phyloP scores from a whole-genome alignment of 2,113 vertebrate genomes.

The Grallaria varia region DNA sequence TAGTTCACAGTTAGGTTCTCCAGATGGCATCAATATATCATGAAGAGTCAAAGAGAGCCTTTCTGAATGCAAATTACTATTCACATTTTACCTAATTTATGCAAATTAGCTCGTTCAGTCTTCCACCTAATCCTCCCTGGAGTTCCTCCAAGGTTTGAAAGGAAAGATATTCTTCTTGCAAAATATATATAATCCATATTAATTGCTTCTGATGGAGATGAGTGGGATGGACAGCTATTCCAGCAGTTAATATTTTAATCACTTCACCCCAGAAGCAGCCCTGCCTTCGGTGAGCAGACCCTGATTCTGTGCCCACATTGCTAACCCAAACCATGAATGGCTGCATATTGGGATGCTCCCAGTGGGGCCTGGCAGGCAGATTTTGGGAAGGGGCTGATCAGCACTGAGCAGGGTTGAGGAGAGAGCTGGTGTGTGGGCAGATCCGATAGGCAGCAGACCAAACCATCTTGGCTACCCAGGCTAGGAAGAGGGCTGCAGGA shows the following conservation, averaged over 20 bases:
- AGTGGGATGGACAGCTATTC: slow-evolving; percentile 49
- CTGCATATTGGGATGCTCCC: not conserved
- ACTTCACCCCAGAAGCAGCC: slow-evolving; percentile 23
- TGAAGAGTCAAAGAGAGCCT: slow-evolving; percentile 53
- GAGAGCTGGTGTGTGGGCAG: not conserved
- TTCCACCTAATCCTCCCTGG: slow-evolving; percentile 73
- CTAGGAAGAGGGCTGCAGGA: not conserved
- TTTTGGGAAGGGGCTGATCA: not conserved
- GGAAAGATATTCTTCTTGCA: slow-evolving; percentile 65
- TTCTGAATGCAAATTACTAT: slow-evolving; percentile 60
- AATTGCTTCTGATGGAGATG: slow-evolving; percentile 69
- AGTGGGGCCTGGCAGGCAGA: not conserved
- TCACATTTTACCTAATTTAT: slow-evolving; percentile 75
- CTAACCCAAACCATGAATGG: not conserved
- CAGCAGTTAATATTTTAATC: slow-evolving; percentile 52
- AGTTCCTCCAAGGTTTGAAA: slow-evolving; percentile 72
- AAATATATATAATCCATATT: slow-evolving; percentile 70
- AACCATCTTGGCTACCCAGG: not conserved
- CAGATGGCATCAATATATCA: slow-evolving; percentile 55
- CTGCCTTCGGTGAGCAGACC: not conserved
- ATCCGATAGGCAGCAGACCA: not conserved
- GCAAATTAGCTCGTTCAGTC: slow-evolving; percentile 72
- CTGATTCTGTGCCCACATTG: not conserved
- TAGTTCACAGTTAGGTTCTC: slow-evolving; percentile 9
- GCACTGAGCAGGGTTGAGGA: not conserved